A percentile compares a stretch with the other conserved stretches of the same genome.
Evolutionary conservation across 2,797 vertebrate genomes (phyloP).

Genomic region (Sebastes iracundus): DNA sequence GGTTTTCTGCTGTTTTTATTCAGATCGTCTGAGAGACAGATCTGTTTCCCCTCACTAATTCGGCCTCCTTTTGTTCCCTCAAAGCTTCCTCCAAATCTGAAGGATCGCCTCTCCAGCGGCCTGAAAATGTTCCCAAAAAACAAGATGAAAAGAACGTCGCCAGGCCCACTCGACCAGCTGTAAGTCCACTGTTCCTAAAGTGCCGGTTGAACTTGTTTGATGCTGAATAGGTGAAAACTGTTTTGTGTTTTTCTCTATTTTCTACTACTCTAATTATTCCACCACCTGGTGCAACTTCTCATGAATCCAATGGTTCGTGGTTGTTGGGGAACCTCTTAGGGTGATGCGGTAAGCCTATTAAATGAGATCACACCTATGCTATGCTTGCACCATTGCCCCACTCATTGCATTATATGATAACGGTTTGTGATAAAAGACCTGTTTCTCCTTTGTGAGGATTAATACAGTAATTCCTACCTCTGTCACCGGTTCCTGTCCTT

Average conservation of each 20-base stretch:
- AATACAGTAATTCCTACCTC: background rate
- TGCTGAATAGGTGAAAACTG: conserved; percentile 32
- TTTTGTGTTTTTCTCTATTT: conserved; percentile 39
- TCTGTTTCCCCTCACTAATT: conserved; percentile 20
- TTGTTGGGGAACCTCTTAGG: conserved; percentile 77
- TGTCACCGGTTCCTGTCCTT: background rate
- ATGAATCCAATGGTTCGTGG: conserved; percentile 64
- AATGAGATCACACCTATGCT: conserved; percentile 41
- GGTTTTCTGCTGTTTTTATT: background rate
- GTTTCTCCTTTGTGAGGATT: background rate
- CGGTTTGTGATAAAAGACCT: background rate
- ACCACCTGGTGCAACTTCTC: conserved; percentile 47
- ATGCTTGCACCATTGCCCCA: conserved; percentile 33
- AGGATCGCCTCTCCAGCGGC: conserved; percentile 85
- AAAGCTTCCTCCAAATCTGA: conserved; percentile 90
- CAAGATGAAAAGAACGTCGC: conserved; percentile 87
- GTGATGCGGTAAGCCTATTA: conserved; percentile 88
- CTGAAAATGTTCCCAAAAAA: conserved; percentile 85
- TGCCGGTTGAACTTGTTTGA: background rate
- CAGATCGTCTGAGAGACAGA: background rate
- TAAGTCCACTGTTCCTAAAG: conserved; percentile 74
- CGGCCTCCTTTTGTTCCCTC: conserved; percentile 21
- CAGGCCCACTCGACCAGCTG: conserved; percentile 88
- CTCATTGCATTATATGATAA: conserved; percentile 29
- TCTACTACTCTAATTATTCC: conserved; percentile 37